A percentile compares a stretch with the other conserved stretches of the same genome.
Conservation (phyloP, 2,888 invertebrate genomes). For the Calliopum simillimum region DNA sequence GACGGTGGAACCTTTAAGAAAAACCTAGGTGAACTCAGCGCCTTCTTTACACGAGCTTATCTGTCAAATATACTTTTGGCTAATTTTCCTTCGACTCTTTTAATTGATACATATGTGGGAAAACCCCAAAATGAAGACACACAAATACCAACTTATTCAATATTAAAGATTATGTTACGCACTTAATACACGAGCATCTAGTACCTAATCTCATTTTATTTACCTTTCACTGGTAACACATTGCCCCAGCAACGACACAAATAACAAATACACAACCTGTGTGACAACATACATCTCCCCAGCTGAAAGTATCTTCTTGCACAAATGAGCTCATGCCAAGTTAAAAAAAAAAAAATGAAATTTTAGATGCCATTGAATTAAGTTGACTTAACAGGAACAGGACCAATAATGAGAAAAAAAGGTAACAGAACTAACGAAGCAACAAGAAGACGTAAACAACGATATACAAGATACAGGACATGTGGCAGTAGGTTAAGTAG, state of each 20-base stretch:
- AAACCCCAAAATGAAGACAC: no score
- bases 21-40: no score
- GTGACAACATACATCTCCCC: conserved; percentile 9
- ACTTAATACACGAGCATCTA: no score
- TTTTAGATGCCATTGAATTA: conserved; percentile 25
- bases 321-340: neutral
- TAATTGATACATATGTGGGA: no score
- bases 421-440: neutral
- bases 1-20: no score
- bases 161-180: no score
- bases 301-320: conserved; percentile 10
- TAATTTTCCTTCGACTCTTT: no score
- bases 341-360: conserved; percentile 13
- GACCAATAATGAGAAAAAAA: neutral
- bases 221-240: conserved; percentile 9
- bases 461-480: neutral
- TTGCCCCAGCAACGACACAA: neutral
- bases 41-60: no score
- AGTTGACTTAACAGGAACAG: neutral
- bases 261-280: neutral
- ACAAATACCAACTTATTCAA: no score
- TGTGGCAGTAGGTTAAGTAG: neutral
- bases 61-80: no score
- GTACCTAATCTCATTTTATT: conserved; percentile 26
- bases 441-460: neutral